These are phyloP conservation scores for Tupaia tana DNA, from an alignment of 2,113 vertebrate genomes.

Conservation along the genomic window DNA sequence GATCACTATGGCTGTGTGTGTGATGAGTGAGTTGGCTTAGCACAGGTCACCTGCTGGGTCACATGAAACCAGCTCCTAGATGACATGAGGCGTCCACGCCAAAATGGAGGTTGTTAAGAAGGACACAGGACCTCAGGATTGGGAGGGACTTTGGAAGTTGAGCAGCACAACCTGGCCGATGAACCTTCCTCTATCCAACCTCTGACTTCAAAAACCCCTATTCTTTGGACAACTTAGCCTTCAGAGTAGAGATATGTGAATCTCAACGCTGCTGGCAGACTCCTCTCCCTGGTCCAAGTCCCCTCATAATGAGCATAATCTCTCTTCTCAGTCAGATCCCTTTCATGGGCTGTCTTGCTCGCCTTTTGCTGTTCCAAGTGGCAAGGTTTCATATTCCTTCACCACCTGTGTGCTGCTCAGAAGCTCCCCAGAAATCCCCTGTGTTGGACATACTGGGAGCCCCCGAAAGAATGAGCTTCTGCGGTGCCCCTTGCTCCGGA, in stretches of 20 bases:
- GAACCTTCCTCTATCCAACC: not conserved
- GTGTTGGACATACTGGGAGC: not conserved
- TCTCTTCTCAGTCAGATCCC: not conserved
- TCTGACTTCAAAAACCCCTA: not conserved
- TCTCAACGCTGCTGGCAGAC: not conserved
- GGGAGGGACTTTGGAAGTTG: slow-evolving; percentile 3
- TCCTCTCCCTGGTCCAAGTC: not conserved
- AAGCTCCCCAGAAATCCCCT: not conserved
- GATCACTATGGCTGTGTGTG: not conserved
- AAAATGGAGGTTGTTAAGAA: not conserved
- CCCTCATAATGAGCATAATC: not conserved
- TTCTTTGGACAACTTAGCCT: not conserved
- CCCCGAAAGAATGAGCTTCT: not conserved
- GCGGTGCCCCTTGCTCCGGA: not conserved
- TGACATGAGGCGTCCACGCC: not conserved
- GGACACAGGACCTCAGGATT: not conserved
- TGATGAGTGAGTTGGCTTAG: not conserved
- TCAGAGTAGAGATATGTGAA: not conserved
- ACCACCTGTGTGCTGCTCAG: not conserved
- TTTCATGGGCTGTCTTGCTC: not conserved
- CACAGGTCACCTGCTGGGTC: not conserved
- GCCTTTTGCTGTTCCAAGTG: not conserved
- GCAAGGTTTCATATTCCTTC: not conserved
- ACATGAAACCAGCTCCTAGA: not conserved
- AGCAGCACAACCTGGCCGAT: not conserved